Evolutionary conservation across 92 coral and sea anemone species (phyloP).

Genomic region (Blastomussa wellsi): DNA sequence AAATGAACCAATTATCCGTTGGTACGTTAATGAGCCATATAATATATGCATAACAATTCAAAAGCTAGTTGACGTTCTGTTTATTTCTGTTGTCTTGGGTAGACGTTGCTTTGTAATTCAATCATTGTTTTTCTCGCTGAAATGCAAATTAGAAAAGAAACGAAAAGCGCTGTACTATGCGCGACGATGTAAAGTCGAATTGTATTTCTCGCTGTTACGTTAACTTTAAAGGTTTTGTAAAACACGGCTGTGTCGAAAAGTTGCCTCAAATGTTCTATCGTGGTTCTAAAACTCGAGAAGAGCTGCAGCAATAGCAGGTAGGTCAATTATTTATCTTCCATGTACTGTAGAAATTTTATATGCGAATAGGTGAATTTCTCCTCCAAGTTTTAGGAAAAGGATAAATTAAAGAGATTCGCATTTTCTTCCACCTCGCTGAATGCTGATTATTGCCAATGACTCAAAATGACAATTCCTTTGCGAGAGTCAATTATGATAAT

Average conservation of each 20-base stretch:
- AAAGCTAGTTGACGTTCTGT: background rate
- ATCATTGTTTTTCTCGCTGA: slow-evolving; percentile 13
- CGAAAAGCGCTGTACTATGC: background rate
- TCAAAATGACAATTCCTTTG: background rate
- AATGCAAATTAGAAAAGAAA: slow-evolving; percentile 15
- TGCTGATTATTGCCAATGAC: background rate
- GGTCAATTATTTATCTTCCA: background rate
- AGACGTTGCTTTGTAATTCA: background rate
- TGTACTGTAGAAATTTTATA: background rate
- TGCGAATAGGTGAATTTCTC: background rate
- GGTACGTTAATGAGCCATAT: slow-evolving; percentile 4
- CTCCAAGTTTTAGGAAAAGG: background rate
- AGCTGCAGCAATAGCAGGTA: background rate
- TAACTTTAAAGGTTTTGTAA: background rate
- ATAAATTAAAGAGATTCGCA: background rate
- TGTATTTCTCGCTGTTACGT: background rate
- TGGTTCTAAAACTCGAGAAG: background rate
- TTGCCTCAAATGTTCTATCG: background rate
- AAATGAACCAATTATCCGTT: background rate
- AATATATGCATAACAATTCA: slow-evolving; percentile 2
- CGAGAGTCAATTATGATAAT: background rate
- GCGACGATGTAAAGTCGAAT: background rate
- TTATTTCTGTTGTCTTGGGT: background rate
- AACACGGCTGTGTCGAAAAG: background rate
- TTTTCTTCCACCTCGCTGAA: background rate